phyloP scores from a whole-genome alignment of 2,797 vertebrate species.

The Tolypeutes matacus region DNA sequence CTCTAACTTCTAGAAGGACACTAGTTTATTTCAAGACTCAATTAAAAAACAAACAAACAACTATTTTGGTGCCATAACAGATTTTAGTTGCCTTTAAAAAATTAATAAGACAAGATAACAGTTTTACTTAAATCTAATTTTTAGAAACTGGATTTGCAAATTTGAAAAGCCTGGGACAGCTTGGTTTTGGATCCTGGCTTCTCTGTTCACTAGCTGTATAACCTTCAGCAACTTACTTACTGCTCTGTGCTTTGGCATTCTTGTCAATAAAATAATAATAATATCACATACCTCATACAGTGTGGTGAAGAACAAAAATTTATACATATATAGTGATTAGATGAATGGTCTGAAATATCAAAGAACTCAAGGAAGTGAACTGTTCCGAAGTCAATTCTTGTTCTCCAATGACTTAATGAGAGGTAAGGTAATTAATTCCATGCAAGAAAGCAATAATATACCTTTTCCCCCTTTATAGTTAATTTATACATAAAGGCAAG shows the following conservation, averaged over 20 bases:
- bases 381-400: constrained; percentile 19
- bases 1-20: not conserved
- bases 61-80: no score
- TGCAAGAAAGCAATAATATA: constrained; percentile 38
- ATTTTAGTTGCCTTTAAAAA: constrained; percentile 53
- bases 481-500: constrained; percentile 55
- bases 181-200: constrained; percentile 12
- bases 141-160: constrained; percentile 24
- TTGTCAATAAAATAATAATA: constrained; percentile 38
- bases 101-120: constrained; percentile 33
- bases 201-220: not conserved
- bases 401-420: constrained; percentile 36
- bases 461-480: not conserved
- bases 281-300: not conserved
- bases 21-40: constrained; percentile 23
- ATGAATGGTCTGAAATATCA: constrained; percentile 42
- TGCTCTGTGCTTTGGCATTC: not conserved
- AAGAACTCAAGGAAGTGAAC: no score
- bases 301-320: not conserved
- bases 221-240: not conserved
- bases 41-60: no score
- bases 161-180: not conserved
- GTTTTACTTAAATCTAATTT: constrained; percentile 30
- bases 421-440: constrained; percentile 25
- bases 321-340: constrained; percentile 36